phyloP scores from a whole-genome alignment of 2,113 vertebrate genomes.

The Erinaceus europaeus region DNA sequence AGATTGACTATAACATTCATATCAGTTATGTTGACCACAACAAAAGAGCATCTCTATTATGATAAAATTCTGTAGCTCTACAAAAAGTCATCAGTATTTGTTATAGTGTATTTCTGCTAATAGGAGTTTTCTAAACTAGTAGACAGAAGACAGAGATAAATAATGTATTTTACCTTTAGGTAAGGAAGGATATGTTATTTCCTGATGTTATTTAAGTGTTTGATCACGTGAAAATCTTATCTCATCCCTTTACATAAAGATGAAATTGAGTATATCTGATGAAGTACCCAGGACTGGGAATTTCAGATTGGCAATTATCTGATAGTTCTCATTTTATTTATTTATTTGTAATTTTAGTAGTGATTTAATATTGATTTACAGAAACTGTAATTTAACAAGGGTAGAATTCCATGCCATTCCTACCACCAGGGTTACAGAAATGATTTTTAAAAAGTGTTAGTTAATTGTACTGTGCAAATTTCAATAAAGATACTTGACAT shows the following conservation, averaged over 20 bases:
- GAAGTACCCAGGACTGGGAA: no score
- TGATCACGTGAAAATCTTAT: rapidly evolving
- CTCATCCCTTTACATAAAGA: background rate
- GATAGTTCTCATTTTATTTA: background rate
- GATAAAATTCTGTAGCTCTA: background rate
- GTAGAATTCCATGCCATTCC: no score
- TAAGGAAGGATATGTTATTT: background rate
- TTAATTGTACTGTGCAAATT: background rate
- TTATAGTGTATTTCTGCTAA: background rate
- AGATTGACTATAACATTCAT: background rate
- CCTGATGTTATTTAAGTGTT: background rate
- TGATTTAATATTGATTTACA: no score
- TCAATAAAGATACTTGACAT: background rate
- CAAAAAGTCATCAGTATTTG: background rate
- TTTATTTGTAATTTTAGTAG: no score
- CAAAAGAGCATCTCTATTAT: background rate
- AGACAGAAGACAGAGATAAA: background rate
- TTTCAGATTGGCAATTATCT: background rate
- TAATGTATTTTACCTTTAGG: background rate
- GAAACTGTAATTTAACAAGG: no score
- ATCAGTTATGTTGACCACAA: background rate
- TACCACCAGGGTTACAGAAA: no score
- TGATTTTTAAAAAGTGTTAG: background rate
- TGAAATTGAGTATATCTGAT: background rate
- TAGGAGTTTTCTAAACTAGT: background rate